These are phyloP conservation scores for Sarcophaga subvicina DNA, from an alignment of 2,888 invertebrate genomes.

Conservation along the genomic window DNA sequence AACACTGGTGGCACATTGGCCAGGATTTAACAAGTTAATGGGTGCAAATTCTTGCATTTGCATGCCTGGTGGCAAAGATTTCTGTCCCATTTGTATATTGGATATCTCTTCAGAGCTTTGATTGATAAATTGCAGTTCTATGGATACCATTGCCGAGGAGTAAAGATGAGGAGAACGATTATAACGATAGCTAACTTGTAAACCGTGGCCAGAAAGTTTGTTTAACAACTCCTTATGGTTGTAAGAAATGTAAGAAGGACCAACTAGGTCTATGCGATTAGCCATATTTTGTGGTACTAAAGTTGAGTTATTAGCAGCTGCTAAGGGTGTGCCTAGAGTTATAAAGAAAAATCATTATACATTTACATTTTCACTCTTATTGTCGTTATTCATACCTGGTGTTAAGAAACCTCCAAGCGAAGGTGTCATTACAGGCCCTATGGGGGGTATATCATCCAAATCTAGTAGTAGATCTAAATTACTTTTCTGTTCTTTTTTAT, in stretches of 20 bases:
- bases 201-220: slow-evolving; percentile 88
- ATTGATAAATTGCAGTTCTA: slow-evolving; percentile 92
- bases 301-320: slow-evolving; percentile 67
- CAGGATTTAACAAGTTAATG: slow-evolving; percentile 85
- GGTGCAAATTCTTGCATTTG: slow-evolving; percentile 89
- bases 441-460: slow-evolving; percentile 89
- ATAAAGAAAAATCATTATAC: background rate
- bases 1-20: slow-evolving; percentile 85
- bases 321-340: slow-evolving; percentile 74
- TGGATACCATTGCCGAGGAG: slow-evolving; percentile 90
- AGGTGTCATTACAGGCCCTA: slow-evolving; percentile 87
- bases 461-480: slow-evolving; percentile 93
- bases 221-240: slow-evolving; percentile 86
- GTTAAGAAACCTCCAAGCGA: slow-evolving; percentile 90
- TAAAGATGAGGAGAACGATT: slow-evolving; percentile 91
- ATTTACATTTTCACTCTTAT: background rate
- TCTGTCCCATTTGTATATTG: slow-evolving; percentile 83
- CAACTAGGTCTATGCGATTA: slow-evolving; percentile 84
- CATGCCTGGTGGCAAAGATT: slow-evolving; percentile 87
- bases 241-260: slow-evolving; percentile 84
- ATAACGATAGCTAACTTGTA: slow-evolving; percentile 86
- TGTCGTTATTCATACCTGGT: slow-evolving; percentile 81
- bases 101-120: slow-evolving; percentile 82
- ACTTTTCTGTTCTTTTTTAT: slow-evolving; percentile 80
- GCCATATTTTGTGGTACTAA: slow-evolving; percentile 74